Percentiles rank a stretch among this genome's conserved stretches.
These are phyloP conservation scores for Drosophila serrata DNA, from an alignment of 1,140 invertebrate genomes.

Conservation along the genomic window DNA sequence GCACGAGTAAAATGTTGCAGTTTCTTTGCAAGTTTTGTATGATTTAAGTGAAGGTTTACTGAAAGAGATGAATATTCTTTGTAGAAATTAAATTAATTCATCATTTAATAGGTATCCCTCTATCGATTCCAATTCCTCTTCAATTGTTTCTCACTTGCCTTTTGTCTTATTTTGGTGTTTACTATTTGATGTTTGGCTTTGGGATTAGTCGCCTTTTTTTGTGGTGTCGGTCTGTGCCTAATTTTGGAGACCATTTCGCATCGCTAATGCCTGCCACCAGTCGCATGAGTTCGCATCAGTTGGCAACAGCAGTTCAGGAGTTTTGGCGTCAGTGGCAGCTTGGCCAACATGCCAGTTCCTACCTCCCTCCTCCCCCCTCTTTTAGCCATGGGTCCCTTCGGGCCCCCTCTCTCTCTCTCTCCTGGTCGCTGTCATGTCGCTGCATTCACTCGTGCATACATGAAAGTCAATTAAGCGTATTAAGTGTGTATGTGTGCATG, in stretches of 20 bases:
- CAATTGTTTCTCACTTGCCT: neutral
- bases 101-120: neutral
- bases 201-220: constrained; percentile 43
- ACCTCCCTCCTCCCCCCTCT: neutral
- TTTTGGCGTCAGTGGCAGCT: constrained; percentile 46
- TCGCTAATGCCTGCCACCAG: constrained; percentile 47
- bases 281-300: constrained; percentile 57
- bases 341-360: constrained; percentile 65
- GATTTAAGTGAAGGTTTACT: neutral
- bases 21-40: neutral
- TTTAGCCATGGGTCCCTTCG: neutral
- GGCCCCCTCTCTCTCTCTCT: neutral
- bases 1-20: constrained; percentile 8
- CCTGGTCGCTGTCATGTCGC: constrained; percentile 57
- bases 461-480: constrained; percentile 82
- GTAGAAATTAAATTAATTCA: too few species aligned
- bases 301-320: constrained; percentile 44
- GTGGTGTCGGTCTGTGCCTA: constrained; percentile 46
- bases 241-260: constrained; percentile 57
- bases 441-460: constrained; percentile 79
- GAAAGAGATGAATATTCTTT: neutral
- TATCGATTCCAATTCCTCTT: neutral
- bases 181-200: constrained; percentile 13
- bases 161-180: constrained; percentile 32
- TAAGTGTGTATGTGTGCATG: constrained; percentile 64